Percentiles rank a stretch among this genome's conserved stretches.
These are phyloP conservation scores for Procambarus virginalis DNA, from an alignment of 1,140 invertebrate genomes.

Conservation along the genomic window DNA sequence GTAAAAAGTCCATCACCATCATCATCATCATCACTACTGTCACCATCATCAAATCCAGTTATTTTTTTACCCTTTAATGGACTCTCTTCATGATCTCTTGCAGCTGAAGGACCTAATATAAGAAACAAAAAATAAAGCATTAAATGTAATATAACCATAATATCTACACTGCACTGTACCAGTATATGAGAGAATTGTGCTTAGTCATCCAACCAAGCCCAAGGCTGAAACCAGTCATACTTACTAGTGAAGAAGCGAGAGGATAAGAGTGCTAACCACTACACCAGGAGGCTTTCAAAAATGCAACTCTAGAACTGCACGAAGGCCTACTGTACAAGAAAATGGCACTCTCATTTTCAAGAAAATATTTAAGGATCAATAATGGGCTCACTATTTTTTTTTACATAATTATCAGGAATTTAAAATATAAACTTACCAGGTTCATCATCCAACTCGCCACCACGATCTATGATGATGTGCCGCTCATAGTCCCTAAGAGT, in stretches of 20 bases:
- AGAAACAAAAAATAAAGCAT: neutral
- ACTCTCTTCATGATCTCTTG: neutral
- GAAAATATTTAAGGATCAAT: neutral
- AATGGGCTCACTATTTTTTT: neutral
- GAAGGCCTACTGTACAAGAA: no score
- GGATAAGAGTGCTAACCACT: no score
- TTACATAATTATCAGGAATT: neutral
- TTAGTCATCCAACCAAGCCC: no score
- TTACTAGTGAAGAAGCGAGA: no score
- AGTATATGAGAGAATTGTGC: no score
- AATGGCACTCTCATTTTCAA: constrained; percentile 7
- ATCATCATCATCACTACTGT: constrained; percentile 25
- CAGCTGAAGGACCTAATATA: neutral
- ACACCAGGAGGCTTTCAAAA: no score
- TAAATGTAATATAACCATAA: neutral
- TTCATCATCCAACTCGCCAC: constrained; percentile 78
- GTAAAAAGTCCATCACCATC: constrained; percentile 24
- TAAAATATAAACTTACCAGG: constrained; percentile 75
- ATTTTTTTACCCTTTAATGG: neutral
- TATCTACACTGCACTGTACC: no score
- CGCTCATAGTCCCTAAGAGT: constrained; percentile 87
- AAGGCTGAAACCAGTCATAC: no score
- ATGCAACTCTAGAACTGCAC: no score
- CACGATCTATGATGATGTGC: constrained; percentile 83
- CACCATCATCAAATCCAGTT: constrained; percentile 16